These are phyloP conservation scores for Forbesichthys agassizii DNA, from an alignment of 2,113 vertebrate genomes.

Conservation along the genomic window DNA sequence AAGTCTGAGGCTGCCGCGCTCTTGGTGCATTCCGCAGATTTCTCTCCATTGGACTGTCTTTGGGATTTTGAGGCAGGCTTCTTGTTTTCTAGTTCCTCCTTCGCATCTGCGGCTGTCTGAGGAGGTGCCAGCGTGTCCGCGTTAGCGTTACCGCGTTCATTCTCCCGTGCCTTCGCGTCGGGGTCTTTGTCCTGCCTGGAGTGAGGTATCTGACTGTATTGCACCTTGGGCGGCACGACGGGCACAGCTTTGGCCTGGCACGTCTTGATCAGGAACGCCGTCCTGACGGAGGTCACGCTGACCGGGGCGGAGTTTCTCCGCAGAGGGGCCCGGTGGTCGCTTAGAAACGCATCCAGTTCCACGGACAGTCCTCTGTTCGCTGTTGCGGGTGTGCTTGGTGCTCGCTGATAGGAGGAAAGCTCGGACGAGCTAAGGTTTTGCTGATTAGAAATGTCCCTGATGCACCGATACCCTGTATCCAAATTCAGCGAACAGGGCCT, in stretches of 20 bases:
- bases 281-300: slow-evolving; percentile 90
- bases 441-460: slow-evolving; percentile 76
- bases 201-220: slow-evolving; percentile 93
- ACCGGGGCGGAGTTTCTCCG: slow-evolving; percentile 93
- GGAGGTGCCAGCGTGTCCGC: slow-evolving; percentile 65
- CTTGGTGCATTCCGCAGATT: slow-evolving; percentile 63
- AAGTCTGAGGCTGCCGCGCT: slow-evolving; percentile 67
- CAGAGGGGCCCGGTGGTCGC: slow-evolving; percentile 69
- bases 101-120: slow-evolving; percentile 72
- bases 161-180: slow-evolving; percentile 62
- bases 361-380: slow-evolving; percentile 52
- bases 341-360: slow-evolving; percentile 77
- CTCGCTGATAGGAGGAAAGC: slow-evolving; percentile 43
- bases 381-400: slow-evolving; percentile 36
- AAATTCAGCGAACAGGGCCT: slow-evolving; percentile 78
- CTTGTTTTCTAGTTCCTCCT: slow-evolving; percentile 81
- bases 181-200: slow-evolving; percentile 76
- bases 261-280: slow-evolving; percentile 95
- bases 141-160: slow-evolving; percentile 42
- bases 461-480: slow-evolving; percentile 70
- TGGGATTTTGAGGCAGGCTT: slow-evolving; percentile 64
- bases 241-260: slow-evolving; percentile 94
- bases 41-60: slow-evolving; percentile 59
- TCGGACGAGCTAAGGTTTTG: slow-evolving; percentile 59
- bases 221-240: slow-evolving; percentile 90